A percentile compares a stretch with the other conserved stretches of the same genome.
Conservation (phyloP, 2,797 vertebrate genomes). For the Agapornis canus region DNA sequence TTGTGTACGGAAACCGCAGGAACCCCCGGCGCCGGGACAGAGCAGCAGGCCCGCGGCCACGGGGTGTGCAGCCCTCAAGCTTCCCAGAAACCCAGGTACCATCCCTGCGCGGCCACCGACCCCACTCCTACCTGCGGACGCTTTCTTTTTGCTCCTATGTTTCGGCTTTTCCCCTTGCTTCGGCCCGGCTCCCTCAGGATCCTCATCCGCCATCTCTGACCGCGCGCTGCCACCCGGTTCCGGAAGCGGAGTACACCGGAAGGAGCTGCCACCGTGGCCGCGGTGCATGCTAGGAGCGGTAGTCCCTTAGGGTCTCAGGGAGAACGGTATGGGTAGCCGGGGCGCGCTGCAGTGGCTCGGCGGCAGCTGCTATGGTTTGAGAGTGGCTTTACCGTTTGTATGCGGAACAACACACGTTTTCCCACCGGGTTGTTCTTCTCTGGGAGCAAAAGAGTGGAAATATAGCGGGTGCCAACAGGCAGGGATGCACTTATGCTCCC, state of each 20-base stretch:
- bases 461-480: not conserved
- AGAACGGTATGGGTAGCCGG: rapidly evolving
- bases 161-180: not conserved
- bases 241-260: not conserved
- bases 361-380: not conserved
- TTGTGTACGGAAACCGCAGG: not conserved
- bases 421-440: not conserved
- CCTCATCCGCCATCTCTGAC: not conserved
- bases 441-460: not conserved
- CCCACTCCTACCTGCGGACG: not conserved
- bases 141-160: not conserved
- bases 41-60: too few relatives aligned
- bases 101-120: rapidly evolving
- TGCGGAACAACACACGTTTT: not conserved
- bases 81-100: not conserved
- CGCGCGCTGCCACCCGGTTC: rapidly evolving
- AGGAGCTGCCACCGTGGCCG: rapidly evolving
- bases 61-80: not conserved
- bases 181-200: rapidly evolving
- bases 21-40: rapidly evolving
- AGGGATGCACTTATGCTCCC: not conserved
- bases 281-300: not conserved
- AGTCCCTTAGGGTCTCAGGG: not conserved
- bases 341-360: not conserved
- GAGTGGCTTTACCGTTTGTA: not conserved